These are phyloP conservation scores for Gambusia affinis DNA, from an alignment of 2,113 vertebrate species.

Conservation along the genomic window DNA sequence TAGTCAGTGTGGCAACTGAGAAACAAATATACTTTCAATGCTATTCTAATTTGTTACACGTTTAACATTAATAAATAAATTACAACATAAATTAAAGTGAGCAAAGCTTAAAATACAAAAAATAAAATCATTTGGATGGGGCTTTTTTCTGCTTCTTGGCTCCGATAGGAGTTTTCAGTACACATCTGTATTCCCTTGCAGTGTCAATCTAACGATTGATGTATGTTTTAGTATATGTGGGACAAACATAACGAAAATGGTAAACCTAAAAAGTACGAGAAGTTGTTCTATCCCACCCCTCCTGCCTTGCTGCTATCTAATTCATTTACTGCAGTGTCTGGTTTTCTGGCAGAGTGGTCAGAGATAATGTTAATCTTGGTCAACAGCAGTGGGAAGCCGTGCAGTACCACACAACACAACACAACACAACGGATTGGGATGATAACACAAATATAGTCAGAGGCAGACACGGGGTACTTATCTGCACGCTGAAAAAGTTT, in stretches of 20 bases:
- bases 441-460: slow-evolving; percentile 73
- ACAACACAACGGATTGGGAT: slow-evolving; percentile 61
- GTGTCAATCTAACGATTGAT: neutral
- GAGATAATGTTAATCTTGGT: slow-evolving; percentile 83
- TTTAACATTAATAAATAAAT: too few species aligned
- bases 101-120: neutral
- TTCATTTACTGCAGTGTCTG: slow-evolving; percentile 75
- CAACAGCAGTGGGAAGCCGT: slow-evolving; percentile 70
- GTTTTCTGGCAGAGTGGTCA: slow-evolving; percentile 74
- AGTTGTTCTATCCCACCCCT: slow-evolving; percentile 47
- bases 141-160: neutral
- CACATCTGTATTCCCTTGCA: neutral
- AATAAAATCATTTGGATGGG: neutral
- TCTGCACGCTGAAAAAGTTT: slow-evolving; percentile 60
- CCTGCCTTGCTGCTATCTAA: slow-evolving; percentile 69
- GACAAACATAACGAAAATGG: slow-evolving; percentile 52
- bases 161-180: neutral
- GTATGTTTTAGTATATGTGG: slow-evolving; percentile 21
- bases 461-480: slow-evolving; percentile 67
- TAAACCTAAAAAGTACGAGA: slow-evolving; percentile 54
- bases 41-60: too few species aligned
- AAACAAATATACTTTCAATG: too few species aligned
- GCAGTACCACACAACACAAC: slow-evolving; percentile 72
- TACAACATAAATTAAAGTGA: too few species aligned
- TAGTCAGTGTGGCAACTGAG: too few species aligned